Base-by-base conservation (phyloP, 2,113 vertebrate genomes). In the Haliaeetus leucogaster region DNA sequence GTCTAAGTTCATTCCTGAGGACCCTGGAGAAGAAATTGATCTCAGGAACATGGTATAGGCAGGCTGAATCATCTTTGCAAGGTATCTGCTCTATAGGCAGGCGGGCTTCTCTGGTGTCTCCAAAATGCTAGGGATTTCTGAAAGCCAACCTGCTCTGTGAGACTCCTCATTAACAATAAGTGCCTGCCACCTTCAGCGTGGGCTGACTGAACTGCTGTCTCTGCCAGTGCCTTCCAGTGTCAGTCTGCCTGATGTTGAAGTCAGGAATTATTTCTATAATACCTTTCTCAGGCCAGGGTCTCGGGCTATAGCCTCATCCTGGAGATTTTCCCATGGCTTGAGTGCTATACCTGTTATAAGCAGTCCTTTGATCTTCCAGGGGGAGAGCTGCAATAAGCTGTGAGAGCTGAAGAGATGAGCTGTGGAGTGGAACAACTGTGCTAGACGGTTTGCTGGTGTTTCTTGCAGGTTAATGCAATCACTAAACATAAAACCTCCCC, bases 401-500 rank as follows among this genome's bases (percentile, higher is more conserved):
- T 58, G 42, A 95, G 48, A 70, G 32, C 73, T 76, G 65, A 55
- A 25, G 52, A 58, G 56, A 36, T 7, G 36, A 73, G 59, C 12
- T 86, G 47, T 80, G 19, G 59, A 92, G 76, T 59, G 55, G 71
- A 90, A 70, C 15, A 74, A 80, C 59, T 67, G 27, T 78, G 29
- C 50, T 67, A 62, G 50, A 91, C 52, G 13, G 26, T 55, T 70
- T 92, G 38, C 67, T 83, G 38, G 42, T 67, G 13, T 82, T 90
- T 70, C 90, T 90, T 74, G n/a, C 43, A 86, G 83, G 38, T 93
- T 93, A 90, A 84, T 86, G 63, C 38, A 84, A 84, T 79, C 81
- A 56, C 48, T 47, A 76, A 87, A 56, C 59, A 72, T 84, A 95
- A 95, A 97, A 80, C 38, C 43, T 65, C 65, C 70, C 36, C 52